Conservation (phyloP, 2,113 vertebrate genomes). For the Phaetusa simplex region DNA sequence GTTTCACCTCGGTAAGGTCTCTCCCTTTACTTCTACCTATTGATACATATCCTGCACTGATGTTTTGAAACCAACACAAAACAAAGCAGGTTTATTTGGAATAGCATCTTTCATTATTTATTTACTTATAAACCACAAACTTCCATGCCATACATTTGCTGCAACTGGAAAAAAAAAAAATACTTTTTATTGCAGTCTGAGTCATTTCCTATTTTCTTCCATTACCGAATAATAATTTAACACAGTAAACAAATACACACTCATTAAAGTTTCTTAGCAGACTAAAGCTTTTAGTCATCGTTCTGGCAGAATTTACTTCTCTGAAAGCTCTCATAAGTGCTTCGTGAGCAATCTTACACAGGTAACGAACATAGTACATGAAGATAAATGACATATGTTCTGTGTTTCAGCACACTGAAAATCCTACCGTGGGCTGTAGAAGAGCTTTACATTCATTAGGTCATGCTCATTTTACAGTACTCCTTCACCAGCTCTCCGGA, state of each 20-base stretch:
- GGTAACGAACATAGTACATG: background rate
- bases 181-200: slow-evolving; percentile 9
- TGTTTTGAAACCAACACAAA: background rate
- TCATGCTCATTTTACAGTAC: background rate
- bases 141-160: background rate
- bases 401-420: background rate
- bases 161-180: background rate
- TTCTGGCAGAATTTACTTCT: background rate
- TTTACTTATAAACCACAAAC: background rate
- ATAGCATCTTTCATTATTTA: slow-evolving; percentile 35
- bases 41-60: background rate
- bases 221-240: slow-evolving; percentile 31
- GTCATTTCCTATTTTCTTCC: slow-evolving; percentile 48
- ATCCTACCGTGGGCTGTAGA: background rate
- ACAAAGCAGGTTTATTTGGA: background rate
- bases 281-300: slow-evolving; percentile 18
- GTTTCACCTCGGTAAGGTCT: background rate
- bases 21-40: background rate
- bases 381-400: background rate
- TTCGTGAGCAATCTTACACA: background rate
- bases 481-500: background rate
- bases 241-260: slow-evolving; percentile 12
- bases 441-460: background rate
- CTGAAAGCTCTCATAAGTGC: background rate
- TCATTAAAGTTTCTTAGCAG: slow-evolving; percentile 7